Evolutionary conservation across 2,113 vertebrate genomes (phyloP), one percentile per base, ranked within the genome.

Genomic region (Perognathus longimembris): DNA sequence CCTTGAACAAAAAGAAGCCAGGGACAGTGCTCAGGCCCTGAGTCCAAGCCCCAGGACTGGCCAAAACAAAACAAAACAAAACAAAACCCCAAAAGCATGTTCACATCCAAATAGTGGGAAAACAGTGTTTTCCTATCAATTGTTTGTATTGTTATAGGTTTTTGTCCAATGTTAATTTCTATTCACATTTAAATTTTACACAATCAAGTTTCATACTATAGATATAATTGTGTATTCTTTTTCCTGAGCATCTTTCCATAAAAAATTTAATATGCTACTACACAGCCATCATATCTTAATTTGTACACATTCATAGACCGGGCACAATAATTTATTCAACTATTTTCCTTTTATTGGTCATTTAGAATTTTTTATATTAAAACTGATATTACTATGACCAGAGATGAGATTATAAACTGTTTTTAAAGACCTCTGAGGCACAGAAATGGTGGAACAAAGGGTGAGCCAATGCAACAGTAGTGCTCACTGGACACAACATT

Each of bases 111-210:
- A 54, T 42, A 92, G 83, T 30, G 34, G 18, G 14, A 86, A 28
- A 78, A 74, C 2, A 40, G 3, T 9, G 70, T 28, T 64, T 69
- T 21, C 0, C 14, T 4, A 80, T 84, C 30, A 78, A 57, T 67
- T 89, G 80, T 63, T 67, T 91, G 80, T 63, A 67, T 84, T 85
- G 90, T 92, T 61, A 14, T 45, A 4, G 9, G 10, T 85, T 79
- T 28, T 85, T 61, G 40, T 92, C 50, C 61, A 90, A 59, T 90
- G 26, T 12, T 66, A 78, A 94, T 84, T 89, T 54, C 32, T 80
- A 92, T 77, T 91, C 18, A 91, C 85, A 64, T 9, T 73, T 94
- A 89, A 77, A 71, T 96, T 95, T 93, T 74, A 84, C 14, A 61
- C 59, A 79, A 74, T 80, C 63, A 79, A 28, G 64, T 70, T 81